Percentiles rank a stretch among this genome's conserved stretches.
These are phyloP conservation scores for Spodoptera exigua DNA, from an alignment of 2,888 invertebrate genomes.

Conservation along the genomic window DNA sequence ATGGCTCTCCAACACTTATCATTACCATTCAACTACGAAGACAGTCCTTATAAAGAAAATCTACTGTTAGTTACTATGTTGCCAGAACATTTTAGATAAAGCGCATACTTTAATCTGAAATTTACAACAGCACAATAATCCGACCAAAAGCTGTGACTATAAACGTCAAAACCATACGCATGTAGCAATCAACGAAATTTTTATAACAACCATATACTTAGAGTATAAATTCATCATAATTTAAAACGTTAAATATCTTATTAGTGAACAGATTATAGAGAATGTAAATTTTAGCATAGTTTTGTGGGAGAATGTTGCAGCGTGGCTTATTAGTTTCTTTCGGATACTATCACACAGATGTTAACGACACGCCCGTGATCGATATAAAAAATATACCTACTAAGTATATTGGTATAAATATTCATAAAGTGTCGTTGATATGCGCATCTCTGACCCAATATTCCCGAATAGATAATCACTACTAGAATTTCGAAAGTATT, in stretches of 20 bases:
- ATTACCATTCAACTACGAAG: no score
- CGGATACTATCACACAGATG: slow-evolving; percentile 23
- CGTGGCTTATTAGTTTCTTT: slow-evolving; percentile 36
- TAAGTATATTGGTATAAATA: slow-evolving; percentile 32
- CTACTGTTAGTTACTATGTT: no score
- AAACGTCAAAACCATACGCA: slow-evolving; percentile 8
- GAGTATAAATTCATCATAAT: slow-evolving; percentile 26
- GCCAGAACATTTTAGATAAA: no score
- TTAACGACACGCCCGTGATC: slow-evolving; percentile 36
- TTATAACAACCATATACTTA: slow-evolving; percentile 6
- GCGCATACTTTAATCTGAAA: neutral
- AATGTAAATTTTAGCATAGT: slow-evolving; percentile 58
- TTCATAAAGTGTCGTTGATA: slow-evolving; percentile 30
- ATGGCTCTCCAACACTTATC: no score
- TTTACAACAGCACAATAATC: neutral
- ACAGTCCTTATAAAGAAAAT: no score
- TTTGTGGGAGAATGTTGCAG: slow-evolving; percentile 24
- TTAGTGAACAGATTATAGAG: slow-evolving; percentile 38
- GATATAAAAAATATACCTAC: slow-evolving; percentile 31
- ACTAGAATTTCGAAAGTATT: slow-evolving; percentile 51
- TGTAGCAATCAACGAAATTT: slow-evolving; percentile 35
- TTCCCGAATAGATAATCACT: slow-evolving; percentile 47
- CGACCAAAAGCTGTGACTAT: neutral
- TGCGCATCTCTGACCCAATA: slow-evolving; percentile 46
- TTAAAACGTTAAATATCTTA: slow-evolving; percentile 25